phyloP scores from a whole-genome alignment of 30 jellyfish, hydroid and myxozoan genomes.

The Cassiopea andromeda region DNA sequence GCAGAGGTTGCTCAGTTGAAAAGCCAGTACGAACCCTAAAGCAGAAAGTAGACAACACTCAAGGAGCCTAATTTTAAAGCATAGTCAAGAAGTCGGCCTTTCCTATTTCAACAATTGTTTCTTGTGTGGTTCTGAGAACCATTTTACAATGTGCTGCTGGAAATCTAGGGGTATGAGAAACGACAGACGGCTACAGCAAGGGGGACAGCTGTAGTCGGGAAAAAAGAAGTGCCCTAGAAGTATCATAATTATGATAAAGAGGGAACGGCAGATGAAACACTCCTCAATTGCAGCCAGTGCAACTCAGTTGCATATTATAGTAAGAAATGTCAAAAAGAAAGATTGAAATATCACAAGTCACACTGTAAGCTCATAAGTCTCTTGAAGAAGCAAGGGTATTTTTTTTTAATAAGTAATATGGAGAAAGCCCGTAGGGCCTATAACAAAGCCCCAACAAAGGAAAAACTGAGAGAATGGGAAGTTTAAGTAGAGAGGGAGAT shows the following conservation, averaged over 20 bases:
- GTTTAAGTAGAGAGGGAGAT: too few relatives aligned
- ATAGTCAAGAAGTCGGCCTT: neutral
- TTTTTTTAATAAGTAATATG: too few relatives aligned
- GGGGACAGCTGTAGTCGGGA: constrained; percentile 31
- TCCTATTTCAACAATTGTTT: constrained; percentile 2
- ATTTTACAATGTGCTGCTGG: neutral
- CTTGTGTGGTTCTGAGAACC: neutral
- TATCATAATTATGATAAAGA: neutral
- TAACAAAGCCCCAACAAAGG: too few relatives aligned
- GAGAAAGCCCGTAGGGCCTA: too few relatives aligned
- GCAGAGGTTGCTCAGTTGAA: constrained; percentile 24
- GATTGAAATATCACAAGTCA: constrained; percentile 28
- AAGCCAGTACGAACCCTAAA: neutral
- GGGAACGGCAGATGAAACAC: neutral
- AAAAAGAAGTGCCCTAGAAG: constrained; percentile 9
- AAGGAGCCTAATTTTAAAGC: neutral
- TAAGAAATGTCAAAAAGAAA: constrained; percentile 25
- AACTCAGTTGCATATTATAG: neutral
- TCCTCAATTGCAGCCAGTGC: neutral
- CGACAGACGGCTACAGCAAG: constrained; percentile 24
- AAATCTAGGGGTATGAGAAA: constrained; percentile 9
- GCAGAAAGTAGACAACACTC: neutral
- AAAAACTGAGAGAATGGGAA: too few relatives aligned
- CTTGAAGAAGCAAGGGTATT: constrained; percentile 22
- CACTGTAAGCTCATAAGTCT: constrained; percentile 26